Conservation (phyloP, 2,797 vertebrate species). For the Gouania willdenowi region DNA sequence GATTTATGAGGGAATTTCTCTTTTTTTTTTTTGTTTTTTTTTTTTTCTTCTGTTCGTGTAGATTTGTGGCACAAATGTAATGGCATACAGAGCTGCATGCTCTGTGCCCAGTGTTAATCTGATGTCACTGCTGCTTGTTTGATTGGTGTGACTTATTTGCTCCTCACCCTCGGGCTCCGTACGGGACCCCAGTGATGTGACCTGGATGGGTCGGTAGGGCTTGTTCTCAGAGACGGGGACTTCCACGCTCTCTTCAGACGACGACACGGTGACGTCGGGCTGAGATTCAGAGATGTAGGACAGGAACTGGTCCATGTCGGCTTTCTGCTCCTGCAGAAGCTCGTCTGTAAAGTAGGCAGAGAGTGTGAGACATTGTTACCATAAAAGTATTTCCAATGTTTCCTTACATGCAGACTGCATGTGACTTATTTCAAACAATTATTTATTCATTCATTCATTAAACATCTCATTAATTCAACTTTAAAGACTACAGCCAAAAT, state of each 20-base stretch:
- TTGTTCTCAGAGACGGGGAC: conserved; percentile 76
- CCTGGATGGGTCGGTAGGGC: conserved; percentile 88
- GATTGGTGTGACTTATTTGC: not conserved
- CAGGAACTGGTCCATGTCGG: conserved; percentile 94
- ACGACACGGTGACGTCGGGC: conserved; percentile 87
- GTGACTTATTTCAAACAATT: not conserved
- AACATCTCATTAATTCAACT: too few relatives aligned
- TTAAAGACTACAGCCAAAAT: too few relatives aligned
- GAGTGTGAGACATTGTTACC: not conserved
- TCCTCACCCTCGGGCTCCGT: conserved; percentile 87
- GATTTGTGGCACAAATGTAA: too few relatives aligned
- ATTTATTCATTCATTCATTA: too few relatives aligned
- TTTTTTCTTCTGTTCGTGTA: too few relatives aligned
- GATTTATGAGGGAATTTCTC: too few relatives aligned
- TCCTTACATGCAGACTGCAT: too few relatives aligned
- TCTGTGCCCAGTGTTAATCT: conserved; percentile 25
- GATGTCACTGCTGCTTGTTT: too few relatives aligned
- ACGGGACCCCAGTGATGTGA: conserved; percentile 86
- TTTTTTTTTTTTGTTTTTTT: too few relatives aligned
- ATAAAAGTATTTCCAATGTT: not conserved
- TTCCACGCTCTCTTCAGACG: conserved; percentile 90
- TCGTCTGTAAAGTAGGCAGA: conserved; percentile 75
- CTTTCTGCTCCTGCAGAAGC: conserved; percentile 90
- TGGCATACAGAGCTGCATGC: too few relatives aligned
- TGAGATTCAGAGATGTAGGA: conserved; percentile 91